These are phyloP conservation scores for Diploscapter pachys DNA, from an alignment of 1,140 invertebrate genomes.

Conservation along the genomic window DNA sequence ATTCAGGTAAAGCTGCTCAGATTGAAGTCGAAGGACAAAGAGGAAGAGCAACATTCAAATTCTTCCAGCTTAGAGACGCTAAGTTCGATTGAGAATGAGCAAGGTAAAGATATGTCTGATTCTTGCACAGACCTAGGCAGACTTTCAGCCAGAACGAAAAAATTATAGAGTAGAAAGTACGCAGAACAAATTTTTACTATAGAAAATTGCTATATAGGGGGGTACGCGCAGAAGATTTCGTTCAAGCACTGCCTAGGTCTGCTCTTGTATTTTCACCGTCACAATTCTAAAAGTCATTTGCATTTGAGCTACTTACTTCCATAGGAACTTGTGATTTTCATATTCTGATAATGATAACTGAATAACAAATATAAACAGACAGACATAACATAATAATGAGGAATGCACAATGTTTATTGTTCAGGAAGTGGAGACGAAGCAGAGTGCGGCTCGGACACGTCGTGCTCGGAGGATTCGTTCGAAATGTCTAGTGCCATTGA, in stretches of 20 bases:
- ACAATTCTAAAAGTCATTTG: no score
- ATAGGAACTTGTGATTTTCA: no score
- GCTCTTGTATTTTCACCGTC: no score
- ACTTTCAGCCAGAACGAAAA: background rate
- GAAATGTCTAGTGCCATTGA: slow-evolving; percentile 27
- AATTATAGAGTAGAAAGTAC: background rate
- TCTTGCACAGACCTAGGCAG: background rate
- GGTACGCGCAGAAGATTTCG: no score
- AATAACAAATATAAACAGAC: no score
- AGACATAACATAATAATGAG: no score
- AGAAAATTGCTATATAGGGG: no score
- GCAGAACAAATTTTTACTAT: no score
- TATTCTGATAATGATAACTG: no score
- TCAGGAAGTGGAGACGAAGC: slow-evolving; percentile 7
- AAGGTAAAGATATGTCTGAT: background rate
- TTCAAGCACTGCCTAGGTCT: no score
- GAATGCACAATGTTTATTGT: no score
- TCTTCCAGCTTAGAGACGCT: slow-evolving; percentile 11
- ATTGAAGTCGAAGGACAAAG: slow-evolving; percentile 9
- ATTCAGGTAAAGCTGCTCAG: background rate
- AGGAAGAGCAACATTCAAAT: slow-evolving; percentile 1
- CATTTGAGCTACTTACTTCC: no score
- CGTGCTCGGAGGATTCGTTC: slow-evolving; percentile 31
- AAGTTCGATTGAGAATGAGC: slow-evolving; percentile 11
- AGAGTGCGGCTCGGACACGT: slow-evolving; percentile 10